Evolutionary conservation across 2,797 vertebrate species (phyloP).

Genomic region (Melanotaenia pygmaea): DNA sequence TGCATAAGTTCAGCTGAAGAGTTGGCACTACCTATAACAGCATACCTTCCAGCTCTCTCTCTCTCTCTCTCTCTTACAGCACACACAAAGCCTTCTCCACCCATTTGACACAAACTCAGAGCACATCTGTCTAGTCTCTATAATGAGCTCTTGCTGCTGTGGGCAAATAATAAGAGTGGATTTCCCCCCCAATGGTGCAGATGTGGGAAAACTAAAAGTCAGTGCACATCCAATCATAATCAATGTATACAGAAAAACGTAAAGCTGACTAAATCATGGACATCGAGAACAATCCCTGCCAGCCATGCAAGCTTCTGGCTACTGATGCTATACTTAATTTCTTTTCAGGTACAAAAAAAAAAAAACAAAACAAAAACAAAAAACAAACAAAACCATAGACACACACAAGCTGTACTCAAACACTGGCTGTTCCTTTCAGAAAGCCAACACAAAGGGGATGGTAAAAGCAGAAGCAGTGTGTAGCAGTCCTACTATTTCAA

Average conservation of each 20-base stretch:
- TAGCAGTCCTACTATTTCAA: slow-evolving; percentile 28
- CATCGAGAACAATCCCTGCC: slow-evolving; percentile 13
- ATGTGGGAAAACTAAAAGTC: slow-evolving; percentile 45
- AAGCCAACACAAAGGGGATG: slow-evolving; percentile 9
- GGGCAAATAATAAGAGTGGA: slow-evolving; percentile 64
- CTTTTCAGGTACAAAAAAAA: neutral
- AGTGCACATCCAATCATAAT: slow-evolving; percentile 35
- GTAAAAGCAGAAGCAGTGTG: neutral
- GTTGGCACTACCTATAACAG: slow-evolving; percentile 18
- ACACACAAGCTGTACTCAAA: slow-evolving; percentile 15
- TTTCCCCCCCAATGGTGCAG: slow-evolving; percentile 58
- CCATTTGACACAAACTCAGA: slow-evolving; percentile 60
- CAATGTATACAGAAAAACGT: slow-evolving; percentile 10
- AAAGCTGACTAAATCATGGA: slow-evolving; percentile 8
- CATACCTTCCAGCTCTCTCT: slow-evolving; percentile 9
- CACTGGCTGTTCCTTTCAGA: slow-evolving; percentile 11
- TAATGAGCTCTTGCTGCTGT: slow-evolving; percentile 75
- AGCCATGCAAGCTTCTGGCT: slow-evolving; percentile 25
- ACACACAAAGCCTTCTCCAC: slow-evolving; percentile 11
- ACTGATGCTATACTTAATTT: neutral
- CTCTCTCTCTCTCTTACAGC: slow-evolving; percentile 5
- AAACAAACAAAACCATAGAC: slow-evolving; percentile 8
- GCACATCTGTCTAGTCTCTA: slow-evolving; percentile 63
- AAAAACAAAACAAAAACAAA: too few relatives aligned
- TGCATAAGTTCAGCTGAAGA: slow-evolving; percentile 31